These are phyloP conservation scores for Callocephalon fimbriatum DNA, from an alignment of 2,113 vertebrate species.

Conservation along the genomic window DNA sequence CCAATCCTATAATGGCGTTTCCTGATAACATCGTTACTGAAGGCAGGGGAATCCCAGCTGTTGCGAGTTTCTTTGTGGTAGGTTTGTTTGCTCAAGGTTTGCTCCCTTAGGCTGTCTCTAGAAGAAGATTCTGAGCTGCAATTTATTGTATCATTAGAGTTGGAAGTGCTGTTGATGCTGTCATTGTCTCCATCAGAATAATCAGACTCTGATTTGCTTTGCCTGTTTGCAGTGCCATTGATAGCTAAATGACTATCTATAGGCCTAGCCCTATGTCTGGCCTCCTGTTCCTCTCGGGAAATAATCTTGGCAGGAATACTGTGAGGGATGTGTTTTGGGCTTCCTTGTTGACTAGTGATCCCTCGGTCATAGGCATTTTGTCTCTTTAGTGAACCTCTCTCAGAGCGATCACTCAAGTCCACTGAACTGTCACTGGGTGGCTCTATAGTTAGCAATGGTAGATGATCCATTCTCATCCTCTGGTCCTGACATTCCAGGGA, in stretches of 20 bases:
- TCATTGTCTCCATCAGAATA: constrained; percentile 97
- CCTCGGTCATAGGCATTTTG: constrained; percentile 86
- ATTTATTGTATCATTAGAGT: constrained; percentile 97
- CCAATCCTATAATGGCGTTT: constrained; percentile 97
- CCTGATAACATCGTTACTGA: constrained; percentile 95
- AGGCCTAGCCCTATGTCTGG: constrained; percentile 83
- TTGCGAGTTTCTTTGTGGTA: constrained; percentile 98
- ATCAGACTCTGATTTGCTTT: constrained; percentile 96
- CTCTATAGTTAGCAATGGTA: constrained; percentile 92
- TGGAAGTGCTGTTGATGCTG: constrained; percentile 98
- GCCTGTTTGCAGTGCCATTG: constrained; percentile 91
- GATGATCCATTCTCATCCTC: constrained; percentile 86
- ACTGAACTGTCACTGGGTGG: constrained; percentile 95
- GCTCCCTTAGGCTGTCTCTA: constrained; percentile 93
- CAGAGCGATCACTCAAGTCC: constrained; percentile 93
- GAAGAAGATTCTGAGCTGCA: constrained; percentile 97
- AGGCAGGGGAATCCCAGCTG: constrained; percentile 98
- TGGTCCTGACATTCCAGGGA: constrained; percentile 91
- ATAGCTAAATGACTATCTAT: constrained; percentile 92
- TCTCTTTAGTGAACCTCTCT: constrained; percentile 88
- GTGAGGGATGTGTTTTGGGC: constrained; percentile 88
- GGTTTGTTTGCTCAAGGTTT: constrained; percentile 95
- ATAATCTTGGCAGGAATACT: constrained; percentile 82
- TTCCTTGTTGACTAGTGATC: constrained; percentile 85
- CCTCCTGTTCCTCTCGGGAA: constrained; percentile 84